Percentiles rank a stretch among this genome's conserved stretches.
Conservation (phyloP, 2,888 invertebrate species). For the Megalurothrips usitatus region DNA sequence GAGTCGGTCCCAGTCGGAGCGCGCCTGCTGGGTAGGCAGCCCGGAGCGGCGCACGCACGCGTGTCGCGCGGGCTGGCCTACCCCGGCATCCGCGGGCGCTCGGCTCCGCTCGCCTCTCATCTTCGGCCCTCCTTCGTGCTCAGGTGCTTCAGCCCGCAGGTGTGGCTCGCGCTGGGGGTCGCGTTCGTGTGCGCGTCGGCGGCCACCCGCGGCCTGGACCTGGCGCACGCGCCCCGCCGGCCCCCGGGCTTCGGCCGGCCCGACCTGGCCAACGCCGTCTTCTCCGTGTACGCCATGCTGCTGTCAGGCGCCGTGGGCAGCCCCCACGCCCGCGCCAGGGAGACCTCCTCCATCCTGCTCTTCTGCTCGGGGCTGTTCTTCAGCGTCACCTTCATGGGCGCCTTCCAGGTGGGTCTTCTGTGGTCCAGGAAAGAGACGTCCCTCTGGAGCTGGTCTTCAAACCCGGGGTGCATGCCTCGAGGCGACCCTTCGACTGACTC, state of each 20-base stretch:
- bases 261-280: neutral
- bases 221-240: neutral
- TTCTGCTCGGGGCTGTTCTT: neutral
- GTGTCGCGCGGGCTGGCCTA: too few species aligned
- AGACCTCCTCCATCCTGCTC: neutral
- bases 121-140: too few species aligned
- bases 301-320: neutral
- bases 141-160: neutral
- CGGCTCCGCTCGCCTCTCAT: too few species aligned
- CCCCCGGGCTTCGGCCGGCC: neutral
- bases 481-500: neutral
- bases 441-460: too few species aligned
- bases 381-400: conserved; percentile 17
- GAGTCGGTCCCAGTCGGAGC: too few species aligned
- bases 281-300: neutral
- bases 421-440: too few species aligned
- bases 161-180: neutral
- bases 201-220: neutral
- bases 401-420: neutral
- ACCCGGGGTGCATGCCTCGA: neutral
- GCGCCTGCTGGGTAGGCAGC: too few species aligned
- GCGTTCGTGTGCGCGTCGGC: neutral
- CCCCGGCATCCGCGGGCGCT: too few species aligned
- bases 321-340: neutral
- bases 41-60: too few species aligned